Conservation (phyloP, 92 coral and sea anemone genomes). For the Epizoanthus rinbou region DNA sequence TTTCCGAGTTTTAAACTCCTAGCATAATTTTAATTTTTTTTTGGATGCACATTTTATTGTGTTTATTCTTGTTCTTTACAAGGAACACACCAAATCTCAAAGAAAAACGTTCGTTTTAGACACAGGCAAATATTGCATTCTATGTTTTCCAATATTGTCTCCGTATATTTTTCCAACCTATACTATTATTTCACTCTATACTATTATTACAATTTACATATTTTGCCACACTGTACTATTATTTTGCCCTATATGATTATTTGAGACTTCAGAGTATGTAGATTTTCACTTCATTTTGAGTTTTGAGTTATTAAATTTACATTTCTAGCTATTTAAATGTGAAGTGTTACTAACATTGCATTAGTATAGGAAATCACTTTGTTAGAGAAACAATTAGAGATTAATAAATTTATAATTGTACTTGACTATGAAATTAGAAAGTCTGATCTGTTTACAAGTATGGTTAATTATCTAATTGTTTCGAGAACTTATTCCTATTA, state of each 20-base stretch:
- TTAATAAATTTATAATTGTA: too few relatives aligned
- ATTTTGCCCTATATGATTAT: neutral
- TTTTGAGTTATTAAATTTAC: too few relatives aligned
- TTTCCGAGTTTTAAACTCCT: neutral
- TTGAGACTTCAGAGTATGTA: neutral
- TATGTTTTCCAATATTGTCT: neutral
- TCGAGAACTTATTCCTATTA: too few relatives aligned
- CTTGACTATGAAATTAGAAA: too few relatives aligned
- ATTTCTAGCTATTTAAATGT: too few relatives aligned
- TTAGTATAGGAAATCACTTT: too few relatives aligned
- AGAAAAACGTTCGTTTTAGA: neutral
- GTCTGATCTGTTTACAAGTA: too few relatives aligned
- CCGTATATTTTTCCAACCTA: neutral
- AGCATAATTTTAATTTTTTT: neutral
- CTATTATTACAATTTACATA: neutral
- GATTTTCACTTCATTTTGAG: neutral
- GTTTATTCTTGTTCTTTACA: neutral
- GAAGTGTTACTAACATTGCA: too few relatives aligned
- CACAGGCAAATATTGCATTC: neutral
- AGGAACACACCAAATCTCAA: neutral
- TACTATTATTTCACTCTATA: neutral
- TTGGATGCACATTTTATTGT: neutral
- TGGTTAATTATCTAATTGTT: too few relatives aligned
- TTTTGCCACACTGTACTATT: neutral
- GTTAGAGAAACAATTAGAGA: too few relatives aligned